Conservation (phyloP, 2,113 vertebrate genomes). For the Cardinalis cardinalis region DNA sequence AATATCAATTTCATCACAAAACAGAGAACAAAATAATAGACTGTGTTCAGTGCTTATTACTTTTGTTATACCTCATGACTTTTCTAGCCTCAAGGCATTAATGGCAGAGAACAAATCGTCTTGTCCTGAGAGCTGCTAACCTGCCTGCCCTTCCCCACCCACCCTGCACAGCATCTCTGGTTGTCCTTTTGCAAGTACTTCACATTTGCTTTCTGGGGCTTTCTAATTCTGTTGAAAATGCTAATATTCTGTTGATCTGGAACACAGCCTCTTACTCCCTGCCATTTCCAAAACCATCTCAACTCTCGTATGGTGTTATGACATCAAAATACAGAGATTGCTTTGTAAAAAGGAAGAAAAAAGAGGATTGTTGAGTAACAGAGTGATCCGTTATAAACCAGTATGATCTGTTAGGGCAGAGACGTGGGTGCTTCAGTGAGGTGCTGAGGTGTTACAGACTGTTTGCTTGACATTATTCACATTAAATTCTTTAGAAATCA, state of each 20-base stretch:
- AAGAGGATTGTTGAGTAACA: neutral
- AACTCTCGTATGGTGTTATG: accelerated
- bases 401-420: neutral
- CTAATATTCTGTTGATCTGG: neutral
- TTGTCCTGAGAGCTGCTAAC: neutral
- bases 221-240: neutral
- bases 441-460: neutral
- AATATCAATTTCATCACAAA: neutral
- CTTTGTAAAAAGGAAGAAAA: neutral
- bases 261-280: neutral
- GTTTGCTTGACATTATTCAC: neutral
- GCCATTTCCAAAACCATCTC: neutral
- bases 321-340: neutral
- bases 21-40: neutral
- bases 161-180: neutral
- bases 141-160: neutral
- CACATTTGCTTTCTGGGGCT: neutral
- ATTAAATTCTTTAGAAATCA: neutral
- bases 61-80: neutral
- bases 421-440: neutral
- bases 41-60: neutral
- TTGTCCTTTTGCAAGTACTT: neutral
- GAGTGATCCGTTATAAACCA: neutral
- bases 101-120: neutral
- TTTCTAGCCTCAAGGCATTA: neutral